Evolutionary conservation across 2,888 invertebrate genomes (phyloP).

Genomic region (Lasioglossum pauxillum): DNA sequence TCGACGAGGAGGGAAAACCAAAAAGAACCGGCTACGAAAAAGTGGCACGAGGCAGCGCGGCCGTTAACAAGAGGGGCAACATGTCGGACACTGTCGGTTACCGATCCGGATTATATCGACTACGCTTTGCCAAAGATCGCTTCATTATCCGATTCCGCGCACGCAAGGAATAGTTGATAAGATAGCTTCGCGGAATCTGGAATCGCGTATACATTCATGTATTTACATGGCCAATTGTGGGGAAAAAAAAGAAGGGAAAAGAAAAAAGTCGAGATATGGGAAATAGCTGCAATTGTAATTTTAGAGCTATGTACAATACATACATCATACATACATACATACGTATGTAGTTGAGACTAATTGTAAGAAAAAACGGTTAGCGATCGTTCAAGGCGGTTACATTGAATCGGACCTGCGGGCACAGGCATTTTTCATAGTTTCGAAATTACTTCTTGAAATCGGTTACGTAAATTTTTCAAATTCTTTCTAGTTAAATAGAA

Average conservation of each 20-base stretch:
- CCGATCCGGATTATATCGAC: slow-evolving; percentile 63
- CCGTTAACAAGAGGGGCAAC: slow-evolving; percentile 43
- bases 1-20: slow-evolving; percentile 19
- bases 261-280: slow-evolving; percentile 10
- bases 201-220: neutral
- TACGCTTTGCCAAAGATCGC: slow-evolving; percentile 38
- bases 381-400: neutral
- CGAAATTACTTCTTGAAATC: neutral
- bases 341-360: neutral
- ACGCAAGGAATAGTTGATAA: slow-evolving; percentile 59
- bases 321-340: too few species aligned
- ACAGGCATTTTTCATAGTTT: neutral
- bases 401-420: neutral
- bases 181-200: slow-evolving; percentile 53
- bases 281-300: slow-evolving; percentile 10
- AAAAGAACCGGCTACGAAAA: slow-evolving; percentile 51
- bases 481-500: neutral
- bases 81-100: slow-evolving; percentile 41
- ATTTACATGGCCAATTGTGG: neutral
- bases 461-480: neutral
- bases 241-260: neutral
- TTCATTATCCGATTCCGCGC: slow-evolving; percentile 55
- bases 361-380: neutral
- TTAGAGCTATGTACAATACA: neutral
- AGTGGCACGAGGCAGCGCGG: slow-evolving; percentile 48